These are phyloP conservation scores for Volucella zonaria DNA, from an alignment of 2,888 invertebrate species.

Conservation along the genomic window DNA sequence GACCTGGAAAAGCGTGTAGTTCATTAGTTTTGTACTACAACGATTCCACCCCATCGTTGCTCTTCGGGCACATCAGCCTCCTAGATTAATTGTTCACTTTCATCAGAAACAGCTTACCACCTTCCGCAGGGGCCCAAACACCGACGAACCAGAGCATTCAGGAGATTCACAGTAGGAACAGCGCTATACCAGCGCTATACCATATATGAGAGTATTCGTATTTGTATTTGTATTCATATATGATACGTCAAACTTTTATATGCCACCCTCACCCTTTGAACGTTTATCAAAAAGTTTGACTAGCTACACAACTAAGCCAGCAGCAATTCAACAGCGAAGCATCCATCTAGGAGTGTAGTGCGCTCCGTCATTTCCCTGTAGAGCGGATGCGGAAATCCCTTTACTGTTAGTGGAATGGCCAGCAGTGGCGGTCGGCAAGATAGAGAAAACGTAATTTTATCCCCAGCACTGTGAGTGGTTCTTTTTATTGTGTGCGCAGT, in stretches of 20 bases:
- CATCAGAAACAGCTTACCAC: conserved; percentile 29
- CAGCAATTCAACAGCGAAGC: too few relatives aligned
- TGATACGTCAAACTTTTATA: conserved; percentile 20
- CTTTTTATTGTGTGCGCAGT: conserved; percentile 9
- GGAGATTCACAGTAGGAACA: neutral
- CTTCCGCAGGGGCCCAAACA: neutral
- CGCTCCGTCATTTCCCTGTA: conserved; percentile 27
- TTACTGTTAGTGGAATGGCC: neutral
- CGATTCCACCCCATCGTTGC: too few relatives aligned
- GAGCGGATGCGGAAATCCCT: conserved; percentile 25
- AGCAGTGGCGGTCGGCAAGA: too few relatives aligned
- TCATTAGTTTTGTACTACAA: conserved; percentile 38
- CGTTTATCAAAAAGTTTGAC: conserved; percentile 41
- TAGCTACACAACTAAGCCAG: neutral
- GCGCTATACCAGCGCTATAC: neutral
- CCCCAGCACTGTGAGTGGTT: conserved; percentile 1
- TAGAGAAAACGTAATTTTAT: conserved; percentile 4
- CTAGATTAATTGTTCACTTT: conserved; percentile 36
- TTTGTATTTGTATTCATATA: too few relatives aligned
- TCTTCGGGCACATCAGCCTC: too few relatives aligned
- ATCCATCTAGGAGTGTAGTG: neutral
- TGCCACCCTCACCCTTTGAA: conserved; percentile 4
- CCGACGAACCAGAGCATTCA: neutral
- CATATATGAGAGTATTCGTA: too few relatives aligned
- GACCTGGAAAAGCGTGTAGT: conserved; percentile 13